Percentiles rank a stretch among this genome's conserved stretches.
phyloP scores from a whole-genome alignment of 2,888 invertebrate genomes.

The Masnerella sp. region DNA sequence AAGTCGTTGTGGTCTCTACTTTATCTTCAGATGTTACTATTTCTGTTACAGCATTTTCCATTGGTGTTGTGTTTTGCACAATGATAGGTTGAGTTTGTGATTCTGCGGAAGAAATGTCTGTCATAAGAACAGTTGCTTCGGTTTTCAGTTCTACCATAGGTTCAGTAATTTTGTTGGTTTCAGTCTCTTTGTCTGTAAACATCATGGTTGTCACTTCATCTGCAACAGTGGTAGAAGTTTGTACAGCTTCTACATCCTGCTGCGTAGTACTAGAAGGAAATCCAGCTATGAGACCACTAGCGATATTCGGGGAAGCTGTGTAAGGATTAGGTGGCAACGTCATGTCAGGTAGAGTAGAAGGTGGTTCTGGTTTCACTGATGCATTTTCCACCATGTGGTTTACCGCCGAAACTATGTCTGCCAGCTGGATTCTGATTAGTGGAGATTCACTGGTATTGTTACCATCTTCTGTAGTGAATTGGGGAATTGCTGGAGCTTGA shows the following conservation, averaged over 20 bases:
- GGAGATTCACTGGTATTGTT: constrained; percentile 63
- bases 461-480: constrained; percentile 24
- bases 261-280: constrained; percentile 58
- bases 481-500: constrained; percentile 49
- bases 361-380: constrained; percentile 44
- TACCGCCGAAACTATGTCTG: constrained; percentile 64
- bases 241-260: constrained; percentile 7
- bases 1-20: constrained; percentile 22
- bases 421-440: constrained; percentile 66
- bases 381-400: constrained; percentile 67
- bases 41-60: constrained; percentile 15
- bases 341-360: constrained; percentile 46
- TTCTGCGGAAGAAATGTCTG: neutral
- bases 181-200: neutral
- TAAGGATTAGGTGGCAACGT: constrained; percentile 43
- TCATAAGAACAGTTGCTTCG: neutral
- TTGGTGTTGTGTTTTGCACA: constrained; percentile 11
- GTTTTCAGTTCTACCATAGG: neutral
- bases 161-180: neutral
- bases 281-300: constrained; percentile 71
- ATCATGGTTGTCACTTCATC: constrained; percentile 6
- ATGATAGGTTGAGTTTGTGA: neutral
- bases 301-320: constrained; percentile 58
- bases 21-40: neutral
- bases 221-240: constrained; percentile 8